These are phyloP conservation scores for Hemitrygon akajei DNA, from an alignment of 2,797 vertebrate species.

Conservation along the genomic window DNA sequence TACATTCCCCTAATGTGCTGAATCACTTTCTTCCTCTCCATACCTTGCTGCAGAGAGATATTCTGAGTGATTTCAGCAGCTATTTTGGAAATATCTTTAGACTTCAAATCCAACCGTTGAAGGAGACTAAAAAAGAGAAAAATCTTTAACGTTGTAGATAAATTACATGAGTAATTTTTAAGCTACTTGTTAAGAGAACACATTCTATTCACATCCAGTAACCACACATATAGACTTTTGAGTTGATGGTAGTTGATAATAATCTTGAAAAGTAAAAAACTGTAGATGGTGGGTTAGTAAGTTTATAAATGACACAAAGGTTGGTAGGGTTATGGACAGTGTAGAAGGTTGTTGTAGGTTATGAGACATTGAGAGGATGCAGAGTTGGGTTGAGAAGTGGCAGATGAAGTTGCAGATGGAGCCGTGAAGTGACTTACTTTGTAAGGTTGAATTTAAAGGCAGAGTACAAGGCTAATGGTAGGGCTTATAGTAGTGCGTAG, in stretches of 20 bases:
- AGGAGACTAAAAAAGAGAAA: constrained; percentile 67
- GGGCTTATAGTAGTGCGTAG: no score
- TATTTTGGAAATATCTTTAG: constrained; percentile 94
- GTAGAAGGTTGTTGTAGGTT: no score
- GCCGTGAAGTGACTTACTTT: no score
- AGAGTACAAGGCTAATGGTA: no score
- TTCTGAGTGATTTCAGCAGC: constrained; percentile 96
- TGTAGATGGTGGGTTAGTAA: no score
- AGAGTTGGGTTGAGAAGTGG: no score
- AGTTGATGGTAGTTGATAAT: not conserved
- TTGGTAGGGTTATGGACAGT: no score
- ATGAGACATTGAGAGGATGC: no score
- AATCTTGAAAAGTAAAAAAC: not conserved
- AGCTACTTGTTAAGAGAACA: not conserved
- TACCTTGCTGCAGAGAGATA: constrained; percentile 87
- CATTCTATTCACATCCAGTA: not conserved
- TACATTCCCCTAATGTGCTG: constrained; percentile 92
- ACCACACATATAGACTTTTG: not conserved
- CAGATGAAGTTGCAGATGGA: no score
- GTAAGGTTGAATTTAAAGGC: no score
- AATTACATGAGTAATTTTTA: not conserved
- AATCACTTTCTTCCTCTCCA: constrained; percentile 95
- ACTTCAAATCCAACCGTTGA: constrained; percentile 85
- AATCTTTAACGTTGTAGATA: not conserved
- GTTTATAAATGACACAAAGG: no score